phyloP scores from a whole-genome alignment of 2,888 invertebrate species.

The Microplitis deprimator region DNA sequence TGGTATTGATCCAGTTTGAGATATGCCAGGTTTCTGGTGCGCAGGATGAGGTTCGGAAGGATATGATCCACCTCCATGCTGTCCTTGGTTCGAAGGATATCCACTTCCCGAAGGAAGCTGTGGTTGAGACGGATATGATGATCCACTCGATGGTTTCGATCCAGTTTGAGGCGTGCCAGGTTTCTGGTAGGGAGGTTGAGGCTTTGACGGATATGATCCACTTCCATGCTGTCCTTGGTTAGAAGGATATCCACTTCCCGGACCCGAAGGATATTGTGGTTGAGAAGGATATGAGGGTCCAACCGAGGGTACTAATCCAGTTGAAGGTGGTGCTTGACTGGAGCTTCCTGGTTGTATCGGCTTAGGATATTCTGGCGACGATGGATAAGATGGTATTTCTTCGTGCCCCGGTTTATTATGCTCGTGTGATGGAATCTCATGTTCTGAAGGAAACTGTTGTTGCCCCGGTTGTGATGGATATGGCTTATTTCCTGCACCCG shows the following conservation, averaged over 20 bases:
- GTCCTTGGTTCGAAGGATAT: slow-evolving; percentile 40
- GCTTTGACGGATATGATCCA: no score
- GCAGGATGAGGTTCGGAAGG: slow-evolving; percentile 5
- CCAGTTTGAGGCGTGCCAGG: no score
- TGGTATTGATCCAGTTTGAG: background rate
- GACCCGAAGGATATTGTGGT: no score
- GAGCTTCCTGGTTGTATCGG: slow-evolving; percentile 38
- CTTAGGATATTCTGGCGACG: slow-evolving; percentile 35
- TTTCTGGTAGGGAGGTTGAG: background rate
- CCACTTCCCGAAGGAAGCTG: slow-evolving; percentile 51
- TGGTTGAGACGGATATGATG: background rate
- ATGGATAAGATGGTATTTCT: background rate
- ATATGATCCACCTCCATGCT: background rate
- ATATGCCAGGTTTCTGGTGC: background rate
- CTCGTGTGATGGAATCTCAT: background rate
- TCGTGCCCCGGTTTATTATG: background rate
- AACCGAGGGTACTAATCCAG: background rate
- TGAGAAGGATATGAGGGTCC: background rate
- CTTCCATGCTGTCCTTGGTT: no score
- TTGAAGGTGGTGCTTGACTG: background rate
- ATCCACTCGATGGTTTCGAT: background rate
- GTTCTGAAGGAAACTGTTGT: background rate
- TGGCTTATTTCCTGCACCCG: slow-evolving; percentile 39
- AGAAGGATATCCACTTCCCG: no score
- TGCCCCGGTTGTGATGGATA: slow-evolving; percentile 32